phyloP scores from a whole-genome alignment of 2,888 invertebrate genomes.

The Napeogenes sylphis region DNA sequence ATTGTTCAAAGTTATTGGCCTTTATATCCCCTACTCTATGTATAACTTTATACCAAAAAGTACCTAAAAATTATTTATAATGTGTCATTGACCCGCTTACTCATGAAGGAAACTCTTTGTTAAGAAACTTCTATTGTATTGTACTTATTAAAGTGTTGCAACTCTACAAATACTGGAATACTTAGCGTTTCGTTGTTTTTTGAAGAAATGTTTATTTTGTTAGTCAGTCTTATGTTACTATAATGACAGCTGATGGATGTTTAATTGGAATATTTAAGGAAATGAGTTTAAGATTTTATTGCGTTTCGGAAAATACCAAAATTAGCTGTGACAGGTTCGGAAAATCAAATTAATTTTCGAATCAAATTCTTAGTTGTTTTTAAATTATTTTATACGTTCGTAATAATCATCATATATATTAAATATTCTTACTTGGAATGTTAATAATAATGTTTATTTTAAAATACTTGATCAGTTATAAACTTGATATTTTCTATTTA shows the following conservation, averaged over 20 bases:
- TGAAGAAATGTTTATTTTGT: slow-evolving; percentile 11
- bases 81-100: slow-evolving; percentile 30
- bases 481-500: too few species aligned
- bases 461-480: too few species aligned
- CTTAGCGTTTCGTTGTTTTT: slow-evolving; percentile 7
- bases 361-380: background rate
- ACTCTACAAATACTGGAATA: slow-evolving; percentile 11
- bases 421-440: too few species aligned
- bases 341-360: background rate
- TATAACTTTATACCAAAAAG: background rate
- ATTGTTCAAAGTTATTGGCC: too few species aligned
- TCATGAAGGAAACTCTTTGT: slow-evolving; percentile 28
- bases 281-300: slow-evolving; percentile 4
- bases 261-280: slow-evolving; percentile 6
- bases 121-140: slow-evolving; percentile 27
- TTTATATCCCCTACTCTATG: too few species aligned
- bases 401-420: too few species aligned
- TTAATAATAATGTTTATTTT: too few species aligned
- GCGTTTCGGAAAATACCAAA: background rate
- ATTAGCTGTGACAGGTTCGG: background rate
- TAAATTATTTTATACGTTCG: too few species aligned
- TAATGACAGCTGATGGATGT: background rate
- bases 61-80: background rate
- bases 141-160: slow-evolving; percentile 21
- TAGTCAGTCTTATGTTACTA: background rate